Conservation (phyloP, 2,888 invertebrate genomes). For the Hyposoter dolosus region DNA sequence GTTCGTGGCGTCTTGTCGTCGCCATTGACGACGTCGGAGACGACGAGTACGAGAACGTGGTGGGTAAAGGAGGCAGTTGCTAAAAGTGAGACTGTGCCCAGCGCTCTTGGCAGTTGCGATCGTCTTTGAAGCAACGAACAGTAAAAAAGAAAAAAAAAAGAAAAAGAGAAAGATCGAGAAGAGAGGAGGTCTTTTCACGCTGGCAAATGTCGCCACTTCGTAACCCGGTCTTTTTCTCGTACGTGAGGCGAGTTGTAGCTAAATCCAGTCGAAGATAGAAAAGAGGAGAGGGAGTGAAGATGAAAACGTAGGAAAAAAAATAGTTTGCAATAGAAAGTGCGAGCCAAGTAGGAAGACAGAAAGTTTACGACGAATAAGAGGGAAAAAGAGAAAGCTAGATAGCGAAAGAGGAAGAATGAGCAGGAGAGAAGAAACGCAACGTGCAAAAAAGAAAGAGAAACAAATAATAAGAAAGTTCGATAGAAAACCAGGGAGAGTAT, state of each 20-base stretch:
- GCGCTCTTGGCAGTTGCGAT: slow-evolving; percentile 58
- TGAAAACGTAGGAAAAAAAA: neutral
- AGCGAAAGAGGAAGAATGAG: neutral
- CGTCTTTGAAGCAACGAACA: slow-evolving; percentile 6
- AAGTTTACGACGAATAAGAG: slow-evolving; percentile 2
- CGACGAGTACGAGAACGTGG: neutral
- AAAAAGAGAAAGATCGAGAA: slow-evolving; percentile 13
- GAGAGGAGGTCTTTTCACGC: slow-evolving; percentile 55
- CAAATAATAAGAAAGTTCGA: neutral
- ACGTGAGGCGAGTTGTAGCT: slow-evolving; percentile 44
- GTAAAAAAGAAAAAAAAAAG: slow-evolving; percentile 11
- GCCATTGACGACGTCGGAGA: slow-evolving; percentile 45
- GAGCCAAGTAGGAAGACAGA: neutral
- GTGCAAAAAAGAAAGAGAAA: neutral
- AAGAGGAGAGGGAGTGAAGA: neutral
- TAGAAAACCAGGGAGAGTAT: neutral
- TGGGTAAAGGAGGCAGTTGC: slow-evolving; percentile 3
- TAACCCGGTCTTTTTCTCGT: slow-evolving; percentile 53
- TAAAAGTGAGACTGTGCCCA: slow-evolving; percentile 15
- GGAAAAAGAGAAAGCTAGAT: neutral
- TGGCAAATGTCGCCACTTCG: slow-evolving; percentile 56
- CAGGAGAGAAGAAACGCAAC: neutral
- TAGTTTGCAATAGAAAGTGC: slow-evolving; percentile 5
- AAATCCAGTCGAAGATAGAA: slow-evolving; percentile 11
- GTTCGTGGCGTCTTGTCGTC: slow-evolving; percentile 45